A percentile compares a stretch with the other conserved stretches of the same genome.
phyloP scores from a whole-genome alignment of 2,888 invertebrate genomes.

The Zygaena filipendulae region DNA sequence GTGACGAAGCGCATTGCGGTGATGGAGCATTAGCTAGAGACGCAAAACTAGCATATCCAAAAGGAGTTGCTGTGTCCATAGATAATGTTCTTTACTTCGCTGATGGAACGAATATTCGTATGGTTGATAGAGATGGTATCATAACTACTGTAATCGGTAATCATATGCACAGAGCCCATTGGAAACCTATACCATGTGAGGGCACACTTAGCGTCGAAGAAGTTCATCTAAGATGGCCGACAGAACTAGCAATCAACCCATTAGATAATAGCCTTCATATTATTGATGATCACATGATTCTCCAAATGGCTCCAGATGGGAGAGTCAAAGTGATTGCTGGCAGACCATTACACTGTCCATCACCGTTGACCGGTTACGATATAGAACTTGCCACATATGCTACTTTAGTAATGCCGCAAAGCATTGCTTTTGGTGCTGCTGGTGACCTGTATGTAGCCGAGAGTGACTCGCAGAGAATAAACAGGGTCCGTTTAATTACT shows the following conservation, averaged over 20 bases:
- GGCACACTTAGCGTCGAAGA: slow-evolving; percentile 92
- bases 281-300: slow-evolving; percentile 95
- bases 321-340: slow-evolving; percentile 94
- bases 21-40: slow-evolving; percentile 93
- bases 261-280: slow-evolving; percentile 95
- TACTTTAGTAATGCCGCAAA: slow-evolving; percentile 92
- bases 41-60: slow-evolving; percentile 95
- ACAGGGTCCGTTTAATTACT: slow-evolving; percentile 89
- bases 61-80: slow-evolving; percentile 93
- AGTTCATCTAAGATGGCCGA: slow-evolving; percentile 96
- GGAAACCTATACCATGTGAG: slow-evolving; percentile 94
- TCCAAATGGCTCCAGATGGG: slow-evolving; percentile 91
- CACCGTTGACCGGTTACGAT: slow-evolving; percentile 81
- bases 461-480: slow-evolving; percentile 94
- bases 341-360: slow-evolving; percentile 91
- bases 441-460: slow-evolving; percentile 96
- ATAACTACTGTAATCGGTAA: slow-evolving; percentile 93
- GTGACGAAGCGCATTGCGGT: slow-evolving; percentile 95
- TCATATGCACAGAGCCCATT: slow-evolving; percentile 92
- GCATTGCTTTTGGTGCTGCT: slow-evolving; percentile 91
- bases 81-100: slow-evolving; percentile 95
- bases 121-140: slow-evolving; percentile 92
- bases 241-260: slow-evolving; percentile 93
- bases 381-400: slow-evolving; percentile 91
- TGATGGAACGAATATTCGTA: slow-evolving; percentile 93